Base-by-base conservation (phyloP, 35 echinoderm and acorn worm species). In the Strongylocentrotus purpuratus region DNA sequence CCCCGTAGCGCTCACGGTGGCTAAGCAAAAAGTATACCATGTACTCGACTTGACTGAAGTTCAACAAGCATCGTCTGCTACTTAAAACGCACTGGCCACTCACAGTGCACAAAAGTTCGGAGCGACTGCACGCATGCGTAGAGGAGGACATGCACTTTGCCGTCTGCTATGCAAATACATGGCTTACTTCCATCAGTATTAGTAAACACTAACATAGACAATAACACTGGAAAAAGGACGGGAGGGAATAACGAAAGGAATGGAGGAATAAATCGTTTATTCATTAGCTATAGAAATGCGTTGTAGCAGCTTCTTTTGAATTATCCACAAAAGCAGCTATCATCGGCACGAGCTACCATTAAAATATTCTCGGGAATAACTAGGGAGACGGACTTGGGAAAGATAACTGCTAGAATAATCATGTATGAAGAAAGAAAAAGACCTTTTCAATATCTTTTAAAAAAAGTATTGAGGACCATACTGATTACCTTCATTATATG, bases 61-160 rank as follows among this genome's bases (percentile, higher is more conserved):
- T 78, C 65, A 78, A 78, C 65, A 78, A 78, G 65, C 65, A 78
- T 78, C 65, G 65, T 78, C 65, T 78, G 65, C 65, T 78, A 28
- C 25, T 55, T 55, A 10, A 41, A 59, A 78, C 65, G 65, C 20
- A 78, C 20, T n/a, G 8, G 65, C 65, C 65, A 78, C 22, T 78
- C 65, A 78, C 65, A 78, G 22, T 78, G 65, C 65, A n/a, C 65
- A 28, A 78, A 78, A 78, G 65, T 78, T 78, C 65, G 4, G 22
- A 78, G 20, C 52, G 7, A 13, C 22, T 78, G 65, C 20, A 78
- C 65, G 65, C 65, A 78, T 78, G 65, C 65, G 65, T n/a, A 78
- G 65, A 28, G n/a, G 65, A 78, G 0, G 65, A 78, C 20, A 28
- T 78, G 20, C 65, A 25, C 65, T 78, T n/a, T n/a, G 65, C n/a